Evolutionary conservation across 2,113 vertebrate species (phyloP), one percentile per base, ranked within the genome.

Genomic region (Erinaceus europaeus): DNA sequence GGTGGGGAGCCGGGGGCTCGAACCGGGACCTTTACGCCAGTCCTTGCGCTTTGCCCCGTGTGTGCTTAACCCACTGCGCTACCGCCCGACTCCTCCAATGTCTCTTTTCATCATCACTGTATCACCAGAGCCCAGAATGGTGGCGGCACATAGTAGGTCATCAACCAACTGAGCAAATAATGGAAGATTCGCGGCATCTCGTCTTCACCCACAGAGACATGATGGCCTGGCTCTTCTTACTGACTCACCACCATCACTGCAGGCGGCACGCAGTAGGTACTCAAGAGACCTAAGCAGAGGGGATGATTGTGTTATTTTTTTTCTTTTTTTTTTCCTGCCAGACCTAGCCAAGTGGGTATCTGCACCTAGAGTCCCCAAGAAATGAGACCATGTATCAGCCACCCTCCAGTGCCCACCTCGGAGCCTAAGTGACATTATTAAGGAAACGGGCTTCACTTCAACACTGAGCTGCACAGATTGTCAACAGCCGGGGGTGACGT

Each of bases 371-470:
- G 25, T 46, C 12, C 64, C 3, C 23, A 27, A 36, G 6, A 34
- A 77, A 18, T 38, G 72, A 76, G 48, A 27, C 75, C 20, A 5
- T 1, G 27, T 25, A 61, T 21, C 10, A 15, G 29, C 9, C 57
- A 79, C 53, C 7, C 77, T n/a, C 46, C 32, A 44, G 11, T 20
- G 34, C 29, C 75, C 62, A 15, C 46, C 55, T 50, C 2, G 42
- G 68, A 83, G 68, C 32, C 75, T 57, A 32, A 18, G n/a, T 61
- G 78, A 75, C 90, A 83, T 77, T 64, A 79, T 76, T 76, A 71
- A 72, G 73, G 86, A 89, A 80, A 29, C 29, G 74, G 80, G 1
- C 64, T 89, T 90, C 64, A 44, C 80, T 86, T 88, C 77, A 57
- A 20, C 64, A 46, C 48, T 80, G 15, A 6, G 40, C 20, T 36